phyloP scores from a whole-genome alignment of 2,113 vertebrate genomes.

The Phaethornis superciliosus region DNA sequence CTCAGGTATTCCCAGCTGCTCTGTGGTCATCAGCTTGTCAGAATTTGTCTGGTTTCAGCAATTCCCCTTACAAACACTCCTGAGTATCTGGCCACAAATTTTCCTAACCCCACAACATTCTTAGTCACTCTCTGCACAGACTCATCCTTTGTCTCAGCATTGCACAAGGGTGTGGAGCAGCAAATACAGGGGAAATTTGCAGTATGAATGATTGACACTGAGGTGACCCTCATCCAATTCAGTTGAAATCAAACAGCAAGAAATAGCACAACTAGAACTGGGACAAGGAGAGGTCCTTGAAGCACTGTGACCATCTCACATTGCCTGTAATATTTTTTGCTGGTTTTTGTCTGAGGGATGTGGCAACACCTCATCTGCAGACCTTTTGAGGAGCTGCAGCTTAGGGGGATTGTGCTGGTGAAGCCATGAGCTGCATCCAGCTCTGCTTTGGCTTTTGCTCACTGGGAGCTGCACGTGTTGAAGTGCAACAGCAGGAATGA shows the following conservation, averaged over 20 bases:
- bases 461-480: background rate
- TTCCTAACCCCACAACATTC: background rate
- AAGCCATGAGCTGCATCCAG: background rate
- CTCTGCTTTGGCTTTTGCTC: background rate
- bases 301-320: background rate
- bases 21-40: background rate
- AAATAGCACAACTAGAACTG: background rate
- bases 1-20: background rate
- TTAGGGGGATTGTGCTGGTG: background rate
- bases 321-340: background rate
- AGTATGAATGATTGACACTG: background rate
- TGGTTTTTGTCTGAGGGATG: background rate
- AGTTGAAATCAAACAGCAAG: background rate
- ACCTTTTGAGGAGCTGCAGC: background rate
- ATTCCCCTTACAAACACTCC: background rate
- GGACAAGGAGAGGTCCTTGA: background rate
- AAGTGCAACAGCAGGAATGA: slow-evolving; percentile 26
- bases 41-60: background rate
- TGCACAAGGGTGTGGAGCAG: background rate
- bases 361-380: background rate
- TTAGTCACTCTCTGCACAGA: background rate
- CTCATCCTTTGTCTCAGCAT: background rate
- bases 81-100: background rate
- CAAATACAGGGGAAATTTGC: background rate
- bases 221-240: background rate